phyloP scores from a whole-genome alignment of 2,113 vertebrate genomes.

The Nothocercus nigrocapillus region DNA sequence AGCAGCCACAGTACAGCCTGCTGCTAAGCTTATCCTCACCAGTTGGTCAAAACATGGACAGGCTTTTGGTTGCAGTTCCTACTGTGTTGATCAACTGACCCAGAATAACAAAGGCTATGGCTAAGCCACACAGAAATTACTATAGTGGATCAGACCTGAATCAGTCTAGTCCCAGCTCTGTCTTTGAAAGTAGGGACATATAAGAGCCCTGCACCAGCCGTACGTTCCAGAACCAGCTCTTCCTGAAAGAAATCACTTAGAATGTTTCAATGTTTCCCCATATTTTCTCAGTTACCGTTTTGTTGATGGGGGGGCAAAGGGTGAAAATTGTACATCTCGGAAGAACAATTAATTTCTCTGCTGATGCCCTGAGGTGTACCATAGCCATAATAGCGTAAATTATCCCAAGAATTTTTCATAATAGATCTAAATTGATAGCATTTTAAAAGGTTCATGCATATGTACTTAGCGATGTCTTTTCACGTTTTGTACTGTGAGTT shows the following conservation, averaged over 20 bases:
- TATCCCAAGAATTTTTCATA: slow-evolving; percentile 30
- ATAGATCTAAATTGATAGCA: not conserved
- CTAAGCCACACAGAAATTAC: slow-evolving; percentile 41
- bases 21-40: slow-evolving; percentile 53
- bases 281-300: slow-evolving; percentile 20
- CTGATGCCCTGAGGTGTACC: not conserved
- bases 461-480: not conserved
- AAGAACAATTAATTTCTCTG: slow-evolving; percentile 49
- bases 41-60: slow-evolving; percentile 56
- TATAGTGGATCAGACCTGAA: slow-evolving; percentile 1
- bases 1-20: slow-evolving; percentile 39
- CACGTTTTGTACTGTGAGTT: not conserved
- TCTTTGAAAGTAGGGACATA: not conserved
- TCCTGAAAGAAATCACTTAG: slow-evolving; percentile 1
- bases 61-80: slow-evolving; percentile 44
- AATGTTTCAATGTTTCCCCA: not conserved
- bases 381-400: slow-evolving; percentile 10
- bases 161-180: not conserved
- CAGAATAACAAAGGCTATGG: slow-evolving; percentile 51
- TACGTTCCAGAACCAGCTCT: not conserved
- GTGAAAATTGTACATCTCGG: slow-evolving; percentile 27
- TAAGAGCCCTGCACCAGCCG: not conserved
- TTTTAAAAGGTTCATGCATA: not conserved
- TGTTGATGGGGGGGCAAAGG: slow-evolving; percentile 23
- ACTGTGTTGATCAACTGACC: slow-evolving; percentile 56